Evolutionary conservation across 2,888 invertebrate genomes (phyloP), one percentile per base, ranked within the genome.

Genomic region (Pachymerium ferrugineum): DNA sequence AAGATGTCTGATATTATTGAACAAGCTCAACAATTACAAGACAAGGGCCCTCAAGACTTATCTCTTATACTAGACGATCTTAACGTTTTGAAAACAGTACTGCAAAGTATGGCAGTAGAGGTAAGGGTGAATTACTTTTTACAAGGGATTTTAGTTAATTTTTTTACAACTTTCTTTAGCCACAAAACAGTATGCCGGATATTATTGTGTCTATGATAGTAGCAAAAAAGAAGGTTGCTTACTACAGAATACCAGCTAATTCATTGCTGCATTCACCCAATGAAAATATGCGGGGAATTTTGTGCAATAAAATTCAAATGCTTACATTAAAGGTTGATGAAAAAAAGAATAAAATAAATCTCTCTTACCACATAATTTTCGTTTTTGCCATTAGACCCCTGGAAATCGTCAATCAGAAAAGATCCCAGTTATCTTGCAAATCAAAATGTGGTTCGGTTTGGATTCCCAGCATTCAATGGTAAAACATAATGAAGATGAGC

Each of bases 111-210:
- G 16, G 73, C 73, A 10, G 14, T 31, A 8, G 73, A 73, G 54
- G 42, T 72, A 72, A 71, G 16, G 28, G n/a, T 68, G 10, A 25
- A 68, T 6, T 28, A 68, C 30, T 14, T 30, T 22, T 54, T 10
- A 5, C n/a, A n/a, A 8, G 54, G 54, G 22, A 54, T 54, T 62
- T 12, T 4, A 62, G 19, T 62, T 62, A 62, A 62, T 16, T 22
- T 14, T 69, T 33, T 12, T 30, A 47, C 35, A 14, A n/a, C n/a
- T n/a, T n/a, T 47, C 77, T 77, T 4, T 79, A 84, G 84, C 84
- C 84, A 30, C 84, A 84, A 80, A 83, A 83, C 80, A 83, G 83
- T 76, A 82, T 84, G 78, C 84, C 84, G 3, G 84, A 84, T 78
- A 82, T 85, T 10, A 78, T 84, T 30, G 80, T 84, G 29, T 84